A percentile compares a stretch with the other conserved stretches of the same genome.
Conservation (phyloP, 2,113 vertebrate genomes). For the Gopherus flavomarginatus region DNA sequence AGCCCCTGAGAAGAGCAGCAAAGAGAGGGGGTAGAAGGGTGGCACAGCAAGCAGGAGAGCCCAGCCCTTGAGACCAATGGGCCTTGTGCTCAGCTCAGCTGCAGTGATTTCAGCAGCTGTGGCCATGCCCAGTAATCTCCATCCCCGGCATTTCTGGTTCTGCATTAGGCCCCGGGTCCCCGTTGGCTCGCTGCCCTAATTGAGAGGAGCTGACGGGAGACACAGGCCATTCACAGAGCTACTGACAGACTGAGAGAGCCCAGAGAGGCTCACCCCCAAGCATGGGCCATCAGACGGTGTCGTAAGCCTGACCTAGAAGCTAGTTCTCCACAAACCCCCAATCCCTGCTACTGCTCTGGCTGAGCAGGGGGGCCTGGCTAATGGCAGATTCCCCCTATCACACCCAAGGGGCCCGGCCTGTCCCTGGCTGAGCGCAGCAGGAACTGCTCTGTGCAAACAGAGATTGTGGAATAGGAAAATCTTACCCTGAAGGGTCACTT, state of each 20-base stretch:
- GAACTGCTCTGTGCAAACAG: too few relatives aligned
- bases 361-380: too few relatives aligned
- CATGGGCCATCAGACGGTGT: neutral
- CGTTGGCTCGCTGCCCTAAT: neutral
- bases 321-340: too few relatives aligned
- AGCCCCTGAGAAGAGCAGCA: neutral
- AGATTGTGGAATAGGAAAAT: neutral
- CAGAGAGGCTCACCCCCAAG: neutral
- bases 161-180: neutral
- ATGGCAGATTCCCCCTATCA: too few relatives aligned
- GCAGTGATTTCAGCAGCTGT: neutral
- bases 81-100: neutral
- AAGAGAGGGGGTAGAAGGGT: too few relatives aligned
- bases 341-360: too few relatives aligned
- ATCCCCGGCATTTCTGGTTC: neutral
- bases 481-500: neutral
- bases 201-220: neutral
- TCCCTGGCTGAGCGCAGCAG: too few relatives aligned
- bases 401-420: too few relatives aligned
- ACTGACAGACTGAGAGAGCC: too few relatives aligned
- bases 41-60: neutral
- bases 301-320: too few relatives aligned
- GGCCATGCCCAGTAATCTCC: neutral
- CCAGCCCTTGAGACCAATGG: neutral
- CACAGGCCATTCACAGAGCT: neutral